phyloP scores from a whole-genome alignment of 2,888 invertebrate genomes.

The Drosophila pegasa region DNA sequence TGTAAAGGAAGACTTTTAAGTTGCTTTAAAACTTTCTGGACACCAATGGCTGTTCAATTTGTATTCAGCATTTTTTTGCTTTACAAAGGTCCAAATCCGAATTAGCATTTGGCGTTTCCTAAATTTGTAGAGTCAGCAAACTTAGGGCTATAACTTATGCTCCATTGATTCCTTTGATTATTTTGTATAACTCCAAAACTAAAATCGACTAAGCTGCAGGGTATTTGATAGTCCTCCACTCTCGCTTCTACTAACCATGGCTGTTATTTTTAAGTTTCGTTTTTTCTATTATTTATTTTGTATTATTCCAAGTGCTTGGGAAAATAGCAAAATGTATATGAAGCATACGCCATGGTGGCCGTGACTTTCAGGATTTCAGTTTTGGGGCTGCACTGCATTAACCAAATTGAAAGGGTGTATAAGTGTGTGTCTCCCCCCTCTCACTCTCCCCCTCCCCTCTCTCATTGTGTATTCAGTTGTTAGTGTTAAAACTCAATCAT shows the following conservation, averaged over 20 bases:
- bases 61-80: no score
- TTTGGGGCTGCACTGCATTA: slow-evolving; percentile 29
- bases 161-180: no score
- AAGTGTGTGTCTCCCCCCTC: neutral
- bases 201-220: neutral
- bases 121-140: no score
- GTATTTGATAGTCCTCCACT: neutral
- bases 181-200: no score
- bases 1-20: no score
- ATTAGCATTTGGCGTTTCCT: no score
- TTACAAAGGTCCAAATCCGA: no score
- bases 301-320: neutral
- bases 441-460: neutral
- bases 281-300: no score
- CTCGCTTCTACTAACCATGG: neutral
- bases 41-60: no score
- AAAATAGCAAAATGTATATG: slow-evolving; percentile 13
- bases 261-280: slow-evolving; percentile 5
- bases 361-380: slow-evolving; percentile 18
- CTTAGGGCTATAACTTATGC: no score
- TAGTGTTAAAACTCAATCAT: slow-evolving; percentile 62
- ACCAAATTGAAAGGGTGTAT: slow-evolving; percentile 21
- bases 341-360: slow-evolving; percentile 36
- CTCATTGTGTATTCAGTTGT: slow-evolving; percentile 1
- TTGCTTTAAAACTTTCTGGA: no score